Evolutionary conservation across 2,113 vertebrate genomes (phyloP).

Genomic region (Pyrgilauda ruficollis): DNA sequence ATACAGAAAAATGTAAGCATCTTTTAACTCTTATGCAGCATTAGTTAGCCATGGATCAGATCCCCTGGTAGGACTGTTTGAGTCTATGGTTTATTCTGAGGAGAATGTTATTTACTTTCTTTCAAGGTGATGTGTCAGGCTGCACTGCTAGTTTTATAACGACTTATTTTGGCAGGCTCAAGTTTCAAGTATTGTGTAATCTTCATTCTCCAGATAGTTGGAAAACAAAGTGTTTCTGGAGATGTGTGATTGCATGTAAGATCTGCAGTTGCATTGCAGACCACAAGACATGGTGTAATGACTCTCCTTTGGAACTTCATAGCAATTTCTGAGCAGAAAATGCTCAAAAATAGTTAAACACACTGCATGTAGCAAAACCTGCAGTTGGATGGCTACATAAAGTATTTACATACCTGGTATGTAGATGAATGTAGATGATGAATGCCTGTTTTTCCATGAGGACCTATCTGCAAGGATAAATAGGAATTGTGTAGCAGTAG

Average conservation of each 20-base stretch:
- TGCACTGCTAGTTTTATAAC: constrained; percentile 13
- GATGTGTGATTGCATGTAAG: neutral
- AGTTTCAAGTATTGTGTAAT: constrained; percentile 38
- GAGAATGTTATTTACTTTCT: neutral
- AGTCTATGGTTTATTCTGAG: neutral
- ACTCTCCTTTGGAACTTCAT: neutral
- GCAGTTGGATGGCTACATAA: neutral
- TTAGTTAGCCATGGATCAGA: neutral
- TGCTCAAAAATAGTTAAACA: neutral
- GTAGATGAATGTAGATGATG: neutral
- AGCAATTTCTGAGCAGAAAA: neutral
- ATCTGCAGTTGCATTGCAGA: neutral
- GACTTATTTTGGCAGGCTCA: constrained; percentile 19
- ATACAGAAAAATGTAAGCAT: neutral
- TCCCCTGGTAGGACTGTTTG: neutral
- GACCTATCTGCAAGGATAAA: neutral
- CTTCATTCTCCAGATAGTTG: neutral
- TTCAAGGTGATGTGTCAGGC: neutral
- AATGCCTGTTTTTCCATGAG: neutral
- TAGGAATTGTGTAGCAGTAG: neutral
- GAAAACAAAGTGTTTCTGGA: constrained; percentile 15
- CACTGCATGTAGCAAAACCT: neutral
- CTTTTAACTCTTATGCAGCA: neutral
- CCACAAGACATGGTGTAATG: neutral
- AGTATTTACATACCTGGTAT: neutral